Evolutionary conservation across 2,888 invertebrate genomes (phyloP), one percentile per base, ranked within the genome.

Genomic region (Lottia scabra): DNA sequence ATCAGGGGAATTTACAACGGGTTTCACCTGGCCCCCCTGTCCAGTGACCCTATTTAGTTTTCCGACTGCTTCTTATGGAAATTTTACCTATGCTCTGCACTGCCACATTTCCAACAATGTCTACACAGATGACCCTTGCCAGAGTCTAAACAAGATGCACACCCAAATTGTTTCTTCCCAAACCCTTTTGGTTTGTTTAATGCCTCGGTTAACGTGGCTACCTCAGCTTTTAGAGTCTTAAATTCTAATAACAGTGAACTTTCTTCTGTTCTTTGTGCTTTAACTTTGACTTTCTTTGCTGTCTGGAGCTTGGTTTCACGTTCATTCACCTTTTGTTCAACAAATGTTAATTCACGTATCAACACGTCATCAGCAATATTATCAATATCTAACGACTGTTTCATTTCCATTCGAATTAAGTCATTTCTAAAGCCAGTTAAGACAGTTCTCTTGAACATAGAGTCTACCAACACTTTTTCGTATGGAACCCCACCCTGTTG

Each of bases 71-170:
- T 56, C 23, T 56, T 56, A 56, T 56, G 56, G 13, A 56, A 56
- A 13, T 56, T 19, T 10, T 13, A 10, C 12, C n/a, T 23, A 56
- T 56, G 56, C 13, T 56, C 56, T 19, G 56, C 19, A 56, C 56
- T 56, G n/a, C 56, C 56, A 56, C 56, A 56, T 56, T 19, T 56
- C 56, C 56, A 56, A 56, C 56, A 56, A 8, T 56, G 56, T 19
- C 56, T 6, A 56, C 56, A 38, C 1, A 38, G 38, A 10, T 38
- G 56, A 56, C 56, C 23, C 13, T 56, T 56, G 56, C 23, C 23
- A 56, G 8, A 23, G n/a, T 56, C 56, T 1, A 38, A 6, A 38
- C 38, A 38, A 8, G 38, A 38, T 38, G 38, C 38, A 38, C 38
- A 38, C 8, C 38, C 38, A 6, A 38, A 8, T 38, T 38, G 38